Conservation (phyloP, 2,113 vertebrate genomes). For the Todiramphus chloris region DNA sequence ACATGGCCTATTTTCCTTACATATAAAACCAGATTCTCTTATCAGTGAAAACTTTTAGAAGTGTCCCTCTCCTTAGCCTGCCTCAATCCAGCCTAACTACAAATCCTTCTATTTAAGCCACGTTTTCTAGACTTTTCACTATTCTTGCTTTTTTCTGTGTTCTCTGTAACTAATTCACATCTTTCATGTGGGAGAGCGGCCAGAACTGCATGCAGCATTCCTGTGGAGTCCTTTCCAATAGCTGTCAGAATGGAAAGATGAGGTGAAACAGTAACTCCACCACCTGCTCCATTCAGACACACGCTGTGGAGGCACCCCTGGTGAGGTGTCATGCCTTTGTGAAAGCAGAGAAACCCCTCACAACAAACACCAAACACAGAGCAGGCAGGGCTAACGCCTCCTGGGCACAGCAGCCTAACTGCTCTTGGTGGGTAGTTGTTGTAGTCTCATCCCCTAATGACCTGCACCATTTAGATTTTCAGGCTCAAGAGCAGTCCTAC, state of each 20-base stretch:
- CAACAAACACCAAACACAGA: not conserved
- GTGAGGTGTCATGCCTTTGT: not conserved
- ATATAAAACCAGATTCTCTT: not conserved
- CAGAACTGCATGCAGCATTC: not conserved
- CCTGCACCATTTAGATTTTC: not conserved
- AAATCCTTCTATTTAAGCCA: not conserved
- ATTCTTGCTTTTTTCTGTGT: not conserved
- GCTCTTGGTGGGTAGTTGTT: too few species aligned
- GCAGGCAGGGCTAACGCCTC: not conserved
- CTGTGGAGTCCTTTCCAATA: not conserved
- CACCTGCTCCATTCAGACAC: not conserved
- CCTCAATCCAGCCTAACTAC: not conserved
- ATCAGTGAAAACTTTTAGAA: not conserved
- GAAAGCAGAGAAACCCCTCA: not conserved
- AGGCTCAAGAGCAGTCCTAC: not conserved
- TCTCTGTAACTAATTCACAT: not conserved
- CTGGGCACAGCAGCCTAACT: not conserved
- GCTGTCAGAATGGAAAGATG: not conserved
- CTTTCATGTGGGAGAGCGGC: not conserved
- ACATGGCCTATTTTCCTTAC: not conserved
- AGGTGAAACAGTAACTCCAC: not conserved
- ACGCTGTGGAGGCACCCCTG: fast-evolving
- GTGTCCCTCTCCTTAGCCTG: not conserved
- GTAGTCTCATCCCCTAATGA: not conserved
- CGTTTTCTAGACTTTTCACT: not conserved